A percentile compares a stretch with the other conserved stretches of the same genome.
phyloP scores from a whole-genome alignment of 2,113 vertebrate genomes.

The Amblyornis subalaris region DNA sequence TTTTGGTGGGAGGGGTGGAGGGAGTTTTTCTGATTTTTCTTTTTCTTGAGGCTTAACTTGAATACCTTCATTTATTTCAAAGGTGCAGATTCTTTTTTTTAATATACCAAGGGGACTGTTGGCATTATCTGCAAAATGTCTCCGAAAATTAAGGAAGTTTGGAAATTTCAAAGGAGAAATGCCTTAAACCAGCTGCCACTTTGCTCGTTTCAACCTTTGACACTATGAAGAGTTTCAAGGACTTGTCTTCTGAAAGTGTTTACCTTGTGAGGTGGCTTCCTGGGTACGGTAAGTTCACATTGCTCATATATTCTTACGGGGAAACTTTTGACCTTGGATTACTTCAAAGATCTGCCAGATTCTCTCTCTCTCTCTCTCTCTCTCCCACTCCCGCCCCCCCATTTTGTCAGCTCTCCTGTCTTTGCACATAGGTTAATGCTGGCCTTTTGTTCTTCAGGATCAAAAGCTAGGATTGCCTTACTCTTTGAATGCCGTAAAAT shows the following conservation, averaged over 20 bases:
- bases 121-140: not conserved
- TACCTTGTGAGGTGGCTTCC: constrained; percentile 46
- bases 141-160: constrained; percentile 1
- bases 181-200: not conserved
- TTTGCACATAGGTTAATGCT: constrained; percentile 36
- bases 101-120: not conserved
- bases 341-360: constrained; percentile 35
- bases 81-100: not conserved
- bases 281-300: constrained; percentile 27
- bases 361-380: not conserved
- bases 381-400: too few relatives aligned
- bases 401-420: not conserved
- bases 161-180: not conserved
- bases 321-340: constrained; percentile 52
- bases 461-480: not conserved
- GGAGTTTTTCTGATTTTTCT: not conserved
- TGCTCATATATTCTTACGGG: constrained; percentile 17
- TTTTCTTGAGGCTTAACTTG: not conserved
- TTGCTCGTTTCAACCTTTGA: constrained; percentile 22
- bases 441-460: constrained; percentile 27
- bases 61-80: not conserved
- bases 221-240: constrained; percentile 10
- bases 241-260: constrained; percentile 42
- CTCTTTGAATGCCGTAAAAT: not conserved
- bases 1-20: fast-evolving